Conservation (phyloP, 2,113 vertebrate species). For the Vulpes lagopus region DNA sequence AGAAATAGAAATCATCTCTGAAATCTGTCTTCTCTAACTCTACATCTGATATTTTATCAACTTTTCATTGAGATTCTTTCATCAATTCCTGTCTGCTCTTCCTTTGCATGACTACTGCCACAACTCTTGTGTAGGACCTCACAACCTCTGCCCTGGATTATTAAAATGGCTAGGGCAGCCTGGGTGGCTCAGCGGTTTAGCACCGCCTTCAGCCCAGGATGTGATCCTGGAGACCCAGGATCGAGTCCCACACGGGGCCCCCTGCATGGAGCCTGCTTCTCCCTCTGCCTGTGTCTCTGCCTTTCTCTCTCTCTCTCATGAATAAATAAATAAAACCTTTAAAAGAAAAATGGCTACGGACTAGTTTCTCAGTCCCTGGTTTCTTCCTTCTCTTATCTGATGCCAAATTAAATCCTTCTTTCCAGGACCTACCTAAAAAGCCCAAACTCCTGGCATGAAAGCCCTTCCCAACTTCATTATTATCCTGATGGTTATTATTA, state of each 20-base stretch:
- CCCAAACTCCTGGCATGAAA: constrained; percentile 12
- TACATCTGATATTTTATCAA: neutral
- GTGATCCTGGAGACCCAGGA: too few species aligned
- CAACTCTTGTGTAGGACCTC: neutral
- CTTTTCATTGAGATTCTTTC: neutral
- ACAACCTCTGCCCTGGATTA: neutral
- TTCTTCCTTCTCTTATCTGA: neutral
- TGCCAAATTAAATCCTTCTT: constrained; percentile 42
- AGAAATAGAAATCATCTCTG: constrained; percentile 21
- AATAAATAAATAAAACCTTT: too few species aligned
- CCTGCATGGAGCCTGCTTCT: too few species aligned
- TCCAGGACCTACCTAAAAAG: neutral
- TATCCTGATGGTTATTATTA: constrained; percentile 3
- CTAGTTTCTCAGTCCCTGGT: neutral
- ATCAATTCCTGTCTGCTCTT: neutral
- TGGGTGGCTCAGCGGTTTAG: too few species aligned
- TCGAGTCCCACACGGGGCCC: too few species aligned
- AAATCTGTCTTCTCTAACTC: neutral
- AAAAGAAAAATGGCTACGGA: neutral
- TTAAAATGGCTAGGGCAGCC: neutral
- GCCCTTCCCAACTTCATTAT: neutral
- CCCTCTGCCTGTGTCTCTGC: too few species aligned
- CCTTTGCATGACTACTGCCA: neutral
- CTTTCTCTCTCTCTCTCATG: too few species aligned
- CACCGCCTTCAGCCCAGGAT: too few species aligned